Percentiles rank a stretch among this genome's conserved stretches.
These are phyloP conservation scores for Clitarchus hookeri DNA, from an alignment of 2,888 invertebrate genomes.

Conservation along the genomic window DNA sequence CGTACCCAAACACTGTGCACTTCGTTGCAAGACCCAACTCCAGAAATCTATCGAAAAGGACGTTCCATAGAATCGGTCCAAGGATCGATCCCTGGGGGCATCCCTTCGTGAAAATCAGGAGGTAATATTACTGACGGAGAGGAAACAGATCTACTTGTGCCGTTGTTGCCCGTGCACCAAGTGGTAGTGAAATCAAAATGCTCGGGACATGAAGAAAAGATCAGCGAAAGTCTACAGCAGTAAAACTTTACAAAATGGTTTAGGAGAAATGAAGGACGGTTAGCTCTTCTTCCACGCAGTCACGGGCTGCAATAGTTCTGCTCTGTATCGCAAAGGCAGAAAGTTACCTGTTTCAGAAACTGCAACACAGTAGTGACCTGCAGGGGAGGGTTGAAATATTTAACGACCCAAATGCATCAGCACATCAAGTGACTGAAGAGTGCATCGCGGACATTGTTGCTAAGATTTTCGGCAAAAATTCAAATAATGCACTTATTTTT, in stretches of 20 bases:
- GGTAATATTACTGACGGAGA: not conserved
- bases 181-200: not conserved
- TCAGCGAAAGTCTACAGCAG: not conserved
- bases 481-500: too few relatives aligned
- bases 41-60: too few relatives aligned
- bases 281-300: not conserved
- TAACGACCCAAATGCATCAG: not conserved
- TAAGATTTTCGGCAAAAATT: not conserved
- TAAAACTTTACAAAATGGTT: not conserved
- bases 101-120: too few relatives aligned
- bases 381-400: not conserved
- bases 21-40: too few relatives aligned
- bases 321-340: not conserved
- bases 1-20: too few relatives aligned
- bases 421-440: not conserved
- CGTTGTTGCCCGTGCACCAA: not conserved
- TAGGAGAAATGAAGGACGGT: not conserved
- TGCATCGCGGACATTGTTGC: not conserved
- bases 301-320: not conserved
- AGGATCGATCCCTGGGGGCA: too few relatives aligned
- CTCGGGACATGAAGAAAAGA: not conserved
- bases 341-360: not conserved
- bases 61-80: too few relatives aligned
- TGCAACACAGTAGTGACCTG: not conserved
- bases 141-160: not conserved